Evolutionary conservation across 2,797 vertebrate genomes (phyloP).

Genomic region (Notoglanidium macrostoma): DNA sequence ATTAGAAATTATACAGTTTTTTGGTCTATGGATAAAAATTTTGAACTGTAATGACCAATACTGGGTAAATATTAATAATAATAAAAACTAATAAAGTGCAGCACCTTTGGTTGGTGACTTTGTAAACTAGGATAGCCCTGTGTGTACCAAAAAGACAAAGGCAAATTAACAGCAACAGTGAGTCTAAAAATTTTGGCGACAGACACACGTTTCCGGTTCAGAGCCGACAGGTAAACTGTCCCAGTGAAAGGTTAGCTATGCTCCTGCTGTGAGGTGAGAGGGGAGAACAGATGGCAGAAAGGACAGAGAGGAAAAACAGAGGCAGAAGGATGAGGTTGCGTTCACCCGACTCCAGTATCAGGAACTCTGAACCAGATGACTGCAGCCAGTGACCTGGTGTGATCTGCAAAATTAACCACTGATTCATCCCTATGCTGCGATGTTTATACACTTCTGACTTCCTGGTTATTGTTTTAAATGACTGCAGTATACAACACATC

Average conservation of each 20-base stretch:
- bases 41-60: background rate
- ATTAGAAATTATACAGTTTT: background rate
- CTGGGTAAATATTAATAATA: background rate
- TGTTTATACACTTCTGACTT: too few relatives aligned
- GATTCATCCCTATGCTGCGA: background rate
- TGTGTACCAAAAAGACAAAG: constrained; percentile 14
- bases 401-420: background rate
- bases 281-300: constrained; percentile 63
- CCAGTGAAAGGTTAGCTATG: constrained; percentile 42
- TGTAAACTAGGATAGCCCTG: constrained; percentile 3
- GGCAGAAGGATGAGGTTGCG: constrained; percentile 33
- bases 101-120: background rate
- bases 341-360: constrained; percentile 20
- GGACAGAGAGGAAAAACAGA: constrained; percentile 61
- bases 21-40: background rate
- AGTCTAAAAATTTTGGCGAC: background rate
- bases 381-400: background rate
- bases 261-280: constrained; percentile 59
- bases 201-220: constrained; percentile 41
- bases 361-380: constrained; percentile 27
- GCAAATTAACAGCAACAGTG: background rate
- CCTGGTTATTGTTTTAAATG: background rate
- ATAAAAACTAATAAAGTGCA: too few relatives aligned
- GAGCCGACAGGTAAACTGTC: constrained; percentile 59
- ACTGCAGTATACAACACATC: background rate